Conservation (phyloP, 2,797 vertebrate genomes). For the Coranthus polyacanthus region DNA sequence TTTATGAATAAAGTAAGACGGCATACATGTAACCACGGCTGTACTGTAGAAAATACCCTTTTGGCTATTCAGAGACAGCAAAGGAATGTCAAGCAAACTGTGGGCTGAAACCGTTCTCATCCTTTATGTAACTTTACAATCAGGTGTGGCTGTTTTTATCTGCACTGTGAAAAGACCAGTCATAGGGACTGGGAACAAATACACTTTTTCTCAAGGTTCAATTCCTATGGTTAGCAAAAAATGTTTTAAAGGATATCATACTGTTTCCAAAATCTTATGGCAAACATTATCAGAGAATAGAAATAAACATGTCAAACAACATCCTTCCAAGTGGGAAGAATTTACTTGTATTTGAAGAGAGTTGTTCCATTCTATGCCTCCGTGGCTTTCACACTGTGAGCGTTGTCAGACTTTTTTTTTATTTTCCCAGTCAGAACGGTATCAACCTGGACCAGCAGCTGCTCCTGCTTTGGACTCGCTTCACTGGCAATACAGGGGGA, state of each 20-base stretch:
- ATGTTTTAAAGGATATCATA: neutral
- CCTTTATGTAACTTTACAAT: conserved; percentile 31
- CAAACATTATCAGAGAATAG: conserved; percentile 18
- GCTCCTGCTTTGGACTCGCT: too few species aligned
- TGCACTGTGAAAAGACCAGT: conserved; percentile 4
- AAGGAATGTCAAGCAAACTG: conserved; percentile 34
- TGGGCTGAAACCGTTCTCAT: conserved; percentile 32
- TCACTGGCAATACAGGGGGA: too few species aligned
- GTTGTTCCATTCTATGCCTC: conserved; percentile 29
- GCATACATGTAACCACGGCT: conserved; percentile 8
- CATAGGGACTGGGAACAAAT: conserved; percentile 9
- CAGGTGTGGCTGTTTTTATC: conserved; percentile 19
- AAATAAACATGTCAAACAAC: conserved; percentile 36
- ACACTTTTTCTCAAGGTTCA: conserved; percentile 27
- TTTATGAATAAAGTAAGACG: conserved; percentile 25
- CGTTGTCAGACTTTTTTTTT: conserved; percentile 50
- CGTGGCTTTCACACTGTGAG: conserved; percentile 41
- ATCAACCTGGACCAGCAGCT: too few species aligned
- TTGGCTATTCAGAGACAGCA: conserved; percentile 29
- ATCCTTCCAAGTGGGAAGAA: conserved; percentile 7
- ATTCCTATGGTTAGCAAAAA: conserved; percentile 23
- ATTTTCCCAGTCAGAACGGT: conserved; percentile 56
- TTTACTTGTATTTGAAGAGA: conserved; percentile 26
- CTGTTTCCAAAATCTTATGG: conserved; percentile 23
- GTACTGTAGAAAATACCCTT: conserved; percentile 19